Percentiles rank a stretch among this genome's conserved stretches.
These are phyloP conservation scores for Orthosia cruda DNA, from an alignment of 2,888 invertebrate species.

Conservation along the genomic window DNA sequence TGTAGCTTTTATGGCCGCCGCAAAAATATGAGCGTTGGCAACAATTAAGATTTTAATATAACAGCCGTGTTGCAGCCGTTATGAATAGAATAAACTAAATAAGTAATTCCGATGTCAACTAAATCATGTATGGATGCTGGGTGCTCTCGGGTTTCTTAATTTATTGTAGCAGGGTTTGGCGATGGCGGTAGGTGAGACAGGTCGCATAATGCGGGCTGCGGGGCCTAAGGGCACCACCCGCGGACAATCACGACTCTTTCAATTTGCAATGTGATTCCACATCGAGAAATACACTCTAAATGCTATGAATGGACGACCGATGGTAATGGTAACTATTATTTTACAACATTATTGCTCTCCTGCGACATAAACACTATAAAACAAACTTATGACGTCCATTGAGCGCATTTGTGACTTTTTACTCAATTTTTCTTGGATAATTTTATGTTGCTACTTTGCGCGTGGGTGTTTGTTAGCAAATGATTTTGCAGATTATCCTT, in stretches of 20 bases:
- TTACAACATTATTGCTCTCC: constrained; percentile 55
- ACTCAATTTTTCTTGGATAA: constrained; percentile 15
- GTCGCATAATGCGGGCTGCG: background rate
- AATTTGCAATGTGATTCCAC: constrained; percentile 66
- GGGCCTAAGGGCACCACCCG: constrained; percentile 53
- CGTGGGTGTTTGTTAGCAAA: background rate
- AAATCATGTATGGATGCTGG: constrained; percentile 72
- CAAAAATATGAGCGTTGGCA: constrained; percentile 82
- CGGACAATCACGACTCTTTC: constrained; percentile 68
- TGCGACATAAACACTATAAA: constrained; percentile 47
- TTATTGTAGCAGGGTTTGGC: constrained; percentile 56
- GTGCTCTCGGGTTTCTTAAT: constrained; percentile 55
- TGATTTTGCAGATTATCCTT: background rate
- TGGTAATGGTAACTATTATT: constrained; percentile 45
- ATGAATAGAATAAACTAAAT: constrained; percentile 72
- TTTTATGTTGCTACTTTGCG: constrained; percentile 10
- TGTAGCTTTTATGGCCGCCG: constrained; percentile 67
- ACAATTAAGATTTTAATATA: constrained; percentile 84
- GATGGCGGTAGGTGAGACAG: constrained; percentile 34
- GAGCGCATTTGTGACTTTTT: constrained; percentile 24
- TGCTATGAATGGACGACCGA: constrained; percentile 48
- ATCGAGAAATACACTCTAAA: constrained; percentile 51
- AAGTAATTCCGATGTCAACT: constrained; percentile 80
- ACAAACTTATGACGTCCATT: constrained; percentile 30
- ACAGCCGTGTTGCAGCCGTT: constrained; percentile 52